Conservation (phyloP, 2,113 vertebrate genomes). For the Parus major region DNA sequence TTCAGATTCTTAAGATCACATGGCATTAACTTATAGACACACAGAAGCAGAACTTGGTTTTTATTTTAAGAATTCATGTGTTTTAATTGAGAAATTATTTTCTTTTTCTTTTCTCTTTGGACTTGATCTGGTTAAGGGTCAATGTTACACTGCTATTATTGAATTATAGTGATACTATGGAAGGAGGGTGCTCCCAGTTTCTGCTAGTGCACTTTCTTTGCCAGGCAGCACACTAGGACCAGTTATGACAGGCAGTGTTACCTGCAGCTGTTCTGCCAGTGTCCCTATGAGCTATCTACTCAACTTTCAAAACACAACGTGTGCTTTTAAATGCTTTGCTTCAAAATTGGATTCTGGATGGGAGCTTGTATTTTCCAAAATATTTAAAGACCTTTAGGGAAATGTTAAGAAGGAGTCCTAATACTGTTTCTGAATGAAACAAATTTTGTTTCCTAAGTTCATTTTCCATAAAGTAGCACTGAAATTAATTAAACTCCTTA, state of each 20-base stretch:
- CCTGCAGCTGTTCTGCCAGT: neutral
- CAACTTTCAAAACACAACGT: neutral
- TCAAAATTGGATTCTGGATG: neutral
- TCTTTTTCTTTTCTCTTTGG: neutral
- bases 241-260: neutral
- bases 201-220: neutral
- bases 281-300: neutral
- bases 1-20: neutral
- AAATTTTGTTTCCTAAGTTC: neutral
- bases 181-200: neutral
- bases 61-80: neutral
- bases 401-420: neutral
- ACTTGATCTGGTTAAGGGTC: neutral
- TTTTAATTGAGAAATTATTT: neutral
- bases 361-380: neutral
- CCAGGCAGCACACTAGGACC: rapidly evolving
- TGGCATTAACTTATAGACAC: neutral
- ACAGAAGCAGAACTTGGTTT: rapidly evolving
- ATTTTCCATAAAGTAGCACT: neutral
- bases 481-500: neutral
- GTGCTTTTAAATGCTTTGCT: neutral
- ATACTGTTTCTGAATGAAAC: neutral
- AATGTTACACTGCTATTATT: neutral
- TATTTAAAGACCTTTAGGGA: neutral
- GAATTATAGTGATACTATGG: neutral